Conservation (phyloP, 2,113 vertebrate species). For the Saimiri boliviensis region DNA sequence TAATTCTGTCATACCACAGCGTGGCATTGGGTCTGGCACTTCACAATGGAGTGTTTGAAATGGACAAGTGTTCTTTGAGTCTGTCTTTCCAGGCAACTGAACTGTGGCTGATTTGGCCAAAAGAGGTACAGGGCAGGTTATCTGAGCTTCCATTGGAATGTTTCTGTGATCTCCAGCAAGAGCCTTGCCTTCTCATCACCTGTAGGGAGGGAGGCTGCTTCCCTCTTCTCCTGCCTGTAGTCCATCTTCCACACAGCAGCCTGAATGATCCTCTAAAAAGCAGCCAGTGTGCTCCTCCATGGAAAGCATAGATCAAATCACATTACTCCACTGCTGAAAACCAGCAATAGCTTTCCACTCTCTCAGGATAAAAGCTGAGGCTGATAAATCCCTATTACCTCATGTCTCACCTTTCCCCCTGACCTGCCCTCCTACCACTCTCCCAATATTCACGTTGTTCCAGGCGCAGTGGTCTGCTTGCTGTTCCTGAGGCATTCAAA, state of each 20-base stretch:
- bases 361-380: background rate
- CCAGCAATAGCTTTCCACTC: background rate
- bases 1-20: background rate
- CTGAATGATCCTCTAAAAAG: too few species aligned
- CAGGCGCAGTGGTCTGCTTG: rapidly evolving
- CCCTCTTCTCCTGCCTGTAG: background rate
- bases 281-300: background rate
- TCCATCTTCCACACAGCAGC: background rate
- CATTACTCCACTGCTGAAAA: background rate
- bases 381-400: background rate
- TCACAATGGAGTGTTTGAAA: background rate
- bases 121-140: background rate
- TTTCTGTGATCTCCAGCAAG: background rate
- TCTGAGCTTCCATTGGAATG: background rate
- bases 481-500: background rate
- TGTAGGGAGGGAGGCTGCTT: background rate
- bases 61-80: background rate
- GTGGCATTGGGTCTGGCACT: background rate
- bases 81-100: background rate
- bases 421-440: background rate
- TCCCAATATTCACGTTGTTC: rapidly evolving
- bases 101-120: background rate
- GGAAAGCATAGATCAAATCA: background rate
- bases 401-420: background rate
- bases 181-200: background rate